These are phyloP conservation scores for Stenoptilia bipunctidactyla DNA, from an alignment of 2,888 invertebrate species.

Conservation along the genomic window DNA sequence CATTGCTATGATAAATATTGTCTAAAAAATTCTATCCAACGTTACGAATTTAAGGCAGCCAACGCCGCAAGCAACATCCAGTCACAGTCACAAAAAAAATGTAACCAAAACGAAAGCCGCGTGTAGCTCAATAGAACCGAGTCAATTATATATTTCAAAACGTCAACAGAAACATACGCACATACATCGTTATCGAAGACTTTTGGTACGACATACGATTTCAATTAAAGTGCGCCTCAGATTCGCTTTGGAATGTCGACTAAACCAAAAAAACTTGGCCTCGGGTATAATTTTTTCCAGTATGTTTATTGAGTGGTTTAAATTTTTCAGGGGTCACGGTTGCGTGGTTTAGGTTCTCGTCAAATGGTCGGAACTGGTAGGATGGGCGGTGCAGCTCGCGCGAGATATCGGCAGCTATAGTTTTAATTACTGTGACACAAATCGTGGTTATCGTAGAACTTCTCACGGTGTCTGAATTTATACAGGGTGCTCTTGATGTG, in stretches of 20 bases:
- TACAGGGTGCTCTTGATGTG: slow-evolving; percentile 24
- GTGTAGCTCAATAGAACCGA: slow-evolving; percentile 8
- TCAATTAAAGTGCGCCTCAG: slow-evolving; percentile 63
- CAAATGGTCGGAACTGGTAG: slow-evolving; percentile 56
- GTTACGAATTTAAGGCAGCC: too few relatives aligned
- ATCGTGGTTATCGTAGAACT: slow-evolving; percentile 63
- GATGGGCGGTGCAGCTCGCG: slow-evolving; percentile 42
- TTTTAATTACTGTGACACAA: slow-evolving; percentile 71
- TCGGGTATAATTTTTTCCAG: slow-evolving; percentile 20
- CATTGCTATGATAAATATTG: too few relatives aligned
- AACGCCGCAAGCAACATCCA: too few relatives aligned
- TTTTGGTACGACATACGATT: slow-evolving; percentile 63
- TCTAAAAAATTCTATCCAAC: too few relatives aligned
- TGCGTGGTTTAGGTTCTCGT: slow-evolving; percentile 41
- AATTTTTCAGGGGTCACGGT: slow-evolving; percentile 25
- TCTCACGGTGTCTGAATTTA: slow-evolving; percentile 68
- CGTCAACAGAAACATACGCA: slow-evolving; percentile 32
- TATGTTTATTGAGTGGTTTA: not conserved
- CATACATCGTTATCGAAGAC: slow-evolving; percentile 43
- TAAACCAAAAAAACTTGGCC: slow-evolving; percentile 39
- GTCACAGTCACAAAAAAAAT: not conserved
- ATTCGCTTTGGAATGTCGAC: slow-evolving; percentile 50
- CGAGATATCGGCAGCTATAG: slow-evolving; percentile 62
- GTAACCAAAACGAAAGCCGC: not conserved
- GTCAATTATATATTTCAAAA: slow-evolving; percentile 12